Base-by-base conservation (phyloP, 2,797 vertebrate genomes). In the Scolopax rusticola region DNA sequence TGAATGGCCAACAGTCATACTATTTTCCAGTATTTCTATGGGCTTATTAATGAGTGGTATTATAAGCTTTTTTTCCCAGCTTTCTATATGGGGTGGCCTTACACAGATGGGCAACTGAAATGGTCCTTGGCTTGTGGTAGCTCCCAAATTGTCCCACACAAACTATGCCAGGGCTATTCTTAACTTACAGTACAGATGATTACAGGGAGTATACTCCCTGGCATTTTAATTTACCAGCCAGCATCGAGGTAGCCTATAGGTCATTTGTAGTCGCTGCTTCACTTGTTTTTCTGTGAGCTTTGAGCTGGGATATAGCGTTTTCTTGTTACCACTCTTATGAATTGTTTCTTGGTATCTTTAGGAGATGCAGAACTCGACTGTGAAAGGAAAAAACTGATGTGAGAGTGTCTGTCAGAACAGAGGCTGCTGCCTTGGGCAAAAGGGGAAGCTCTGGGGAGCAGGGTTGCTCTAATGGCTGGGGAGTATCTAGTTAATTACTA, bases 251-350 rank as follows among this genome's bases (percentile, higher is more conserved):
- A 86, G 65, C 32, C 25, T 89, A 32, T 23, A 28, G 14, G 32
- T 92, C 40, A 56, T 50, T 41, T 82, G 33, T 43, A 73, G 43
- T 47, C 32, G 81, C 36, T 60, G 79, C n/a, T 33, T 83, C 13
- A 48, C 61, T 80, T 70, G 16, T 85, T 93, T 78, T 88, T 57
- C n/a, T 81, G 32, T 33, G 71, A 57, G 33, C 27, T 86, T 89
- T 68, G 28, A 83, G 45, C 28, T 68, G 25, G 15, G 32, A 56
- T 15, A 19, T 25, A 75, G 25, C 17, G 5, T 6, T n/a, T 71
- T 68, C 61, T 65, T 47, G 15, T 64, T 84, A 40, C 51, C 1
- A 1, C 8, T 53, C 23, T 21, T 87, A 14, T 36, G 30, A 14
- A 45, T 75, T 84, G 32, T 75, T 80, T 90, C 67, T 30, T 36